Evolutionary conservation across 2,797 vertebrate genomes (phyloP).

Genomic region (Neopelma chrysocephalum): DNA sequence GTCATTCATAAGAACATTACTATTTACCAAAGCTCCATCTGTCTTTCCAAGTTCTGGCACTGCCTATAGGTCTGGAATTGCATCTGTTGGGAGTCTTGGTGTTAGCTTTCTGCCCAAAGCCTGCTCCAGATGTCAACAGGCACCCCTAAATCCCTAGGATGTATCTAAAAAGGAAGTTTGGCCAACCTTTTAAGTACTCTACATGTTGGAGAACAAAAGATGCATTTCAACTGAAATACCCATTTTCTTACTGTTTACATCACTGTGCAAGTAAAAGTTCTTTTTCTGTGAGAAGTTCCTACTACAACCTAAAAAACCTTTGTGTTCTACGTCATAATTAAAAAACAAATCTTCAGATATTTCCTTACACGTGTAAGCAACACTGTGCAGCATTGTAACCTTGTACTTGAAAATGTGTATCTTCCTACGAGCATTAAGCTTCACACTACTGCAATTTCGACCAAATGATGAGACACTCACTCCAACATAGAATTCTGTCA

Average conservation of each 20-base stretch:
- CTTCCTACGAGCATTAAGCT: neutral
- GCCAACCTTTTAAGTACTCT: neutral
- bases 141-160: neutral
- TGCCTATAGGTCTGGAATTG: neutral
- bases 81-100: neutral
- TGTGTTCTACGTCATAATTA: neutral
- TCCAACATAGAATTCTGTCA: neutral
- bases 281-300: neutral
- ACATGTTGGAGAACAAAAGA: neutral
- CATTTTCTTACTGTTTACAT: neutral
- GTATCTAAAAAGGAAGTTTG: neutral
- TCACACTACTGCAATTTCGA: neutral
- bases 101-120: neutral
- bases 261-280: neutral
- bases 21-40: neutral
- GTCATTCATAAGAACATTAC: rapidly evolving
- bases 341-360: neutral
- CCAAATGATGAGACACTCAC: neutral
- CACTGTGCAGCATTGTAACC: neutral
- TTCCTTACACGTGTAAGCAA: neutral
- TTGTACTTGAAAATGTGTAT: neutral
- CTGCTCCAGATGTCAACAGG: neutral
- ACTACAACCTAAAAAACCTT: neutral
- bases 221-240: neutral
- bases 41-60: neutral